Evolutionary conservation across 2,113 vertebrate species (phyloP), one percentile per base, ranked within the genome.

Genomic region (Urocynchramus pylzowi): DNA sequence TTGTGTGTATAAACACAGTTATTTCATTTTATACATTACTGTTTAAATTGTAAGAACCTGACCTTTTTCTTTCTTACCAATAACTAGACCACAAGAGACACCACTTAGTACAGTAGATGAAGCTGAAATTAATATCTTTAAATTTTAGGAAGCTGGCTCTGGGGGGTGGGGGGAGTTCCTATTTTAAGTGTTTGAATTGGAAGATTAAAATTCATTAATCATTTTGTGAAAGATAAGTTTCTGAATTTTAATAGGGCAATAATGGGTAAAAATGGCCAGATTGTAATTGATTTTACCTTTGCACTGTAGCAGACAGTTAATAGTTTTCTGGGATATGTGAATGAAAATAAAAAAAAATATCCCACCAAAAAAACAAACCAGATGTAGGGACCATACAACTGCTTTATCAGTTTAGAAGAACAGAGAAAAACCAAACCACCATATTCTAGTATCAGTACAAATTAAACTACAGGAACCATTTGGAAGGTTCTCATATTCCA

Each of bases 11-110:
- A 79, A 84, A 68, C 50, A 79, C 16, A 59, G 27, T 84, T 70
- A 80, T 67, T 96, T 74, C 17, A 57, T 78, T 96, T 86, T 84
- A 63, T 31, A 57, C 9, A 8, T 84, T 82, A 23, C 50, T 64
- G 16, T 93, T 82, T 74, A n/a, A 89, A 67, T 76, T 87, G 35
- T 80, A 80, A 71, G 71, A 92, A 74, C 41, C 10, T 90, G 65
- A 83, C 69, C 53, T 87, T 77, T 87, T 83, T 53, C 41, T 80
- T 26, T 89, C 13, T 84, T 69, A 50, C 50, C 44, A 60, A 24
- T 92, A 94, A 94, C 81, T 89, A 93, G 83, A 57, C 77, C 56
- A 80, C 91, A 97, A 57, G 89, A 95, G 84, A 93, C 61, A 71
- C 22, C 57, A 76, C 70, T 91, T 89, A 79, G 49, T 61, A 57